These are phyloP conservation scores for Andrena flavipes DNA, from an alignment of 2,888 invertebrate genomes.

Conservation along the genomic window DNA sequence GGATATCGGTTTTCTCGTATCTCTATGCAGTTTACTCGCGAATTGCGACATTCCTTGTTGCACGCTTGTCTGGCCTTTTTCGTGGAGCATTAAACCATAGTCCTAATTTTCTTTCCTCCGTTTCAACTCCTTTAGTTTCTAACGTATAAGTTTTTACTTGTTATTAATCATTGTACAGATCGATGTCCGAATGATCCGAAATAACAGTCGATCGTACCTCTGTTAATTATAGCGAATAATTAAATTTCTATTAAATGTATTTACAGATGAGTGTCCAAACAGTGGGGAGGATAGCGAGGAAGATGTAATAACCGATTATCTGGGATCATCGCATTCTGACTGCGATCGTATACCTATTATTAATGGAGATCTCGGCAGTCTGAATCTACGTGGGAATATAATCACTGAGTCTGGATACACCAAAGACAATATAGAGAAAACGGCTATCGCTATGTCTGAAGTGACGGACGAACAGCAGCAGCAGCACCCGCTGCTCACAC, in stretches of 20 bases:
- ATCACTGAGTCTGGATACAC: conserved; percentile 76
- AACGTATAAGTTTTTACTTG: not conserved
- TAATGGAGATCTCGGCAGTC: conserved; percentile 73
- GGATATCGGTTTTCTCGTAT: conserved; percentile 74
- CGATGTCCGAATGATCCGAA: not conserved
- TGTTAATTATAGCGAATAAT: not conserved
- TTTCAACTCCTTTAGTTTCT: not conserved
- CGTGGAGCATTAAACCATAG: not conserved
- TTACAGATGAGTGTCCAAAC: conserved; percentile 89
- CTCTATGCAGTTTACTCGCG: conserved; percentile 55
- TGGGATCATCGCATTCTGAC: conserved; percentile 82
- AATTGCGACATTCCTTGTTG: conserved; percentile 41
- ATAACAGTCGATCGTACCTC: not conserved
- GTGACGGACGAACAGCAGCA: conserved; percentile 73
- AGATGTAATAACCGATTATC: conserved; percentile 92
- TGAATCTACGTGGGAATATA: conserved; percentile 76
- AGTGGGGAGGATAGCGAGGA: conserved; percentile 92
- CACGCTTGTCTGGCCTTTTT: conserved; percentile 20
- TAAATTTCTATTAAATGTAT: conserved; percentile 10
- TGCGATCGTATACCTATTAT: conserved; percentile 78
- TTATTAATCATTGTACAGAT: not conserved
- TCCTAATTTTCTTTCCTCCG: not conserved
- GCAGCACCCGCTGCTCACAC: conserved; percentile 72
- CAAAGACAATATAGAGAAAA: conserved; percentile 80
- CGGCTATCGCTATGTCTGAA: conserved; percentile 76